A percentile compares a stretch with the other conserved stretches of the same genome.
phyloP scores from a whole-genome alignment of 2,797 vertebrate species.

The Todus mexicanus region DNA sequence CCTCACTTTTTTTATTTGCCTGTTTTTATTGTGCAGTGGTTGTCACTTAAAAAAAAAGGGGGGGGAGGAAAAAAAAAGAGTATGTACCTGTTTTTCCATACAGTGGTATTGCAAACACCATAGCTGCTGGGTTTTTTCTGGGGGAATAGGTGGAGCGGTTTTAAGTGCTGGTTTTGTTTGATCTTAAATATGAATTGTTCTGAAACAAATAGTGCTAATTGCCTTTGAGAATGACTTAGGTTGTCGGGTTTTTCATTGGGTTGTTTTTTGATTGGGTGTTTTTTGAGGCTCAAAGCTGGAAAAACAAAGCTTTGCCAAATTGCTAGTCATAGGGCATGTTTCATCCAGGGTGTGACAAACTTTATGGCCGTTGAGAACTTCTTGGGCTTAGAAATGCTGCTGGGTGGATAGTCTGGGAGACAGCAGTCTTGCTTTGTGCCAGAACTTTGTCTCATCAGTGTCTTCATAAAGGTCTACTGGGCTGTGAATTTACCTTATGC shows the following conservation, averaged over 20 bases:
- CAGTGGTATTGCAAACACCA: background rate
- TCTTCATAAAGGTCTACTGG: rapidly evolving
- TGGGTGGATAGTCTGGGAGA: conserved; percentile 3
- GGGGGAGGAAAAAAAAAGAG: no score
- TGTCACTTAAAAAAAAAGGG: background rate
- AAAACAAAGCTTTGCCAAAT: conserved; percentile 46
- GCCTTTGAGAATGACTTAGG: background rate
- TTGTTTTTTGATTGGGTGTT: background rate
- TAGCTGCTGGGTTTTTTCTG: background rate
- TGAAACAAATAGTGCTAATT: background rate
- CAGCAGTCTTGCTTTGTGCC: background rate
- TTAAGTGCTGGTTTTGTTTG: background rate
- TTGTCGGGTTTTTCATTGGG: background rate
- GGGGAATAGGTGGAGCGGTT: background rate
- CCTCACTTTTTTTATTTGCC: background rate
- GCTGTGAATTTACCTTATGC: background rate
- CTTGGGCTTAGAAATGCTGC: background rate
- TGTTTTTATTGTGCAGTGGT: background rate
- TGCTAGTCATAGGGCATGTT: conserved; percentile 22
- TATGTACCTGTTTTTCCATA: background rate
- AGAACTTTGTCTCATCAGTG: background rate
- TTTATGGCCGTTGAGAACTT: background rate
- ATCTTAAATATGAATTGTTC: background rate
- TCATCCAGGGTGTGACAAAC: background rate
- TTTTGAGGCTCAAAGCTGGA: conserved; percentile 43